Evolutionary conservation across 2,113 vertebrate genomes (phyloP), one percentile per base, ranked within the genome.

Genomic region (Reinhardtius hippoglossoides): DNA sequence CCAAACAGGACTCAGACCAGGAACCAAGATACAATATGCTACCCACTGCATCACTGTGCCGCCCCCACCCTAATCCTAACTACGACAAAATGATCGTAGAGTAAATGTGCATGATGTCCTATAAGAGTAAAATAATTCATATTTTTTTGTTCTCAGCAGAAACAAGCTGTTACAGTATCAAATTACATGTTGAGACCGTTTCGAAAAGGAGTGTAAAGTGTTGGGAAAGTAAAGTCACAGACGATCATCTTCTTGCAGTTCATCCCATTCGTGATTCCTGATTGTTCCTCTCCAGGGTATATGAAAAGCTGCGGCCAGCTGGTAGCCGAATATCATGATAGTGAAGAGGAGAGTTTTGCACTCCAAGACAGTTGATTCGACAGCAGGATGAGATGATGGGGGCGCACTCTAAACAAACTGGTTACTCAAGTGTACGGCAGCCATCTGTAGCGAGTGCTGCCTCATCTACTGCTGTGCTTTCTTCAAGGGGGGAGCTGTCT

Each of bases 361-460:
- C 59, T 63, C n/a, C 20, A 35, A 42, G 63, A 72, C 72, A 66
- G 60, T 74, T 84, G 78, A 84, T 81, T 70, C 54, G 57, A 83
- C 71, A 84, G 78, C 79, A 61, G 67, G 67, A 60, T 31, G 61
- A 60, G 77, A 75, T 67, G 83, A 57, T 52, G 71, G 48, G 26
- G 60, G 23, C 3, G 48, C 44, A 63, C 42, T 52, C 59, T 81
- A 81, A 80, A 88, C 82, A 74, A 78, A 67, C 63, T 61, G 77
- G 74, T 84, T 61, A 71, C 69, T 85, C 83, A 82, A 82, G 84
- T 85, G 78, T 71, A 81, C 86, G 67, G 62, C 71, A 75, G 71
- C 86, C 86, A 91, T 87, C 89, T 92, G 89, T 40, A 50, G 75
- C 60, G 80, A 73, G 71, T 31, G 1, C 74, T 78, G 27, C 62